phyloP scores from a whole-genome alignment of 2,113 vertebrate species.

The Ovis aries region ARS-UI_Ramb_v3.0 NC_056064.1:26724501-26725000 shows the following conservation, averaged over 20 bases:
- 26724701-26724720: not conserved
- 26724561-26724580: not conserved
- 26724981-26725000: not conserved
- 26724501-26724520: not conserved
- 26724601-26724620: not conserved
- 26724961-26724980: not conserved
- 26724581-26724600: not conserved
- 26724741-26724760: not conserved
- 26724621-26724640: not conserved
- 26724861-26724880: not conserved
- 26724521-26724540: not conserved
- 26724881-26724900: not conserved
- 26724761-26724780: not conserved
- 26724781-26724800: not conserved
- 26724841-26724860: not conserved
- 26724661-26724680: not conserved
- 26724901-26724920: not conserved
- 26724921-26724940: not conserved
- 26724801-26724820: not conserved
- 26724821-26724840: not conserved
- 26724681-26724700: not conserved
- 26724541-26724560: not conserved
- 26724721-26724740: not conserved
- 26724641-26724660: not conserved
- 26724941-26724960: not conserved